Conservation (phyloP, 2,113 vertebrate species). For the Aegypius monachus region DNA sequence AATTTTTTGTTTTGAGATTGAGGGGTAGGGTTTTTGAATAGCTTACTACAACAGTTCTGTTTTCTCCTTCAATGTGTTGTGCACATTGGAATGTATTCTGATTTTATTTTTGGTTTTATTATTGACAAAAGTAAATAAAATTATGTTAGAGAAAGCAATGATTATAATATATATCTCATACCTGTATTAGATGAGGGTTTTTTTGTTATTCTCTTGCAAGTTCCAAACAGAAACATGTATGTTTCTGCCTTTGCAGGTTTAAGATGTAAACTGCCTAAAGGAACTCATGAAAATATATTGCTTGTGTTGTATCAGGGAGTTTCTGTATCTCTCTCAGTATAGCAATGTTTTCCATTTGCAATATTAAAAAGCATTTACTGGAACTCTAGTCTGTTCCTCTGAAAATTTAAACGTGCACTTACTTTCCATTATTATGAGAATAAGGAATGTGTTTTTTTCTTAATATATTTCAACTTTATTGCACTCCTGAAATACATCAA, state of each 20-base stretch:
- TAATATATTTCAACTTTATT: not conserved
- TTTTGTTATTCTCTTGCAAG: not conserved
- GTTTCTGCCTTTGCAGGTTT: slow-evolving; percentile 4
- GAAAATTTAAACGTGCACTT: not conserved
- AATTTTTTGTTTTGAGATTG: not conserved
- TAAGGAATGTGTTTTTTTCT: not conserved
- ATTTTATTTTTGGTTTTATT: not conserved
- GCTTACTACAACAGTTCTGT: not conserved
- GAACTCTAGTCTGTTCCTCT: not conserved
- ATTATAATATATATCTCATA: not conserved
- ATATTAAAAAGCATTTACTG: not conserved
- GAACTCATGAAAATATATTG: not conserved
- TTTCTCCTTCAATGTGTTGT: not conserved
- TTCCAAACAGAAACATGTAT: not conserved
- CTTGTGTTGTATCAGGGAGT: not conserved
- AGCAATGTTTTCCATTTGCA: not conserved
- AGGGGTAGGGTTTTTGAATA: not conserved
- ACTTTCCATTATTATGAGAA: not conserved
- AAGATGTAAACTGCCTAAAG: slow-evolving; percentile 16
- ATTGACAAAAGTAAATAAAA: not conserved
- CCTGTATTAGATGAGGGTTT: not conserved
- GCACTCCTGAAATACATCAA: not conserved
- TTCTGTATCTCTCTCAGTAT: not conserved
- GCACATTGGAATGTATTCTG: not conserved
- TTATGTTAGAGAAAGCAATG: not conserved